These are phyloP conservation scores for Eulemur rufifrons DNA, from an alignment of 2,113 vertebrate genomes.

Conservation along the genomic window DNA sequence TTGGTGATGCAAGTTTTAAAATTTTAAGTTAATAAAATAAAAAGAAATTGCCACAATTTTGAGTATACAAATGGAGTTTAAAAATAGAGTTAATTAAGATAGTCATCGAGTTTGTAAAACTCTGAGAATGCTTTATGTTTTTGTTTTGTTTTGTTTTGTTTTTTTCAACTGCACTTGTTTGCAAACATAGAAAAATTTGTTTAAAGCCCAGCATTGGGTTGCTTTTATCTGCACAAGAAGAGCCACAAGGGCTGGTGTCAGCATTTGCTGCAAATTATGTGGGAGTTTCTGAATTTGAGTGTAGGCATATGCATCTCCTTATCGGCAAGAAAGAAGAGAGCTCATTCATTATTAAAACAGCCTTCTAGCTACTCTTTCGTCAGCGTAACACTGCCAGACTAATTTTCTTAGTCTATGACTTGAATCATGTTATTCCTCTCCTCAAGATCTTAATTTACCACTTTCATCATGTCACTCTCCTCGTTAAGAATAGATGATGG, in stretches of 20 bases:
- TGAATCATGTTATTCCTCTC: not conserved
- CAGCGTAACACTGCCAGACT: not conserved
- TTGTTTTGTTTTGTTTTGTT: not conserved
- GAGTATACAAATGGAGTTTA: not conserved
- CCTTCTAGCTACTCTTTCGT: not conserved
- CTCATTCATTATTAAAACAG: conserved; percentile 64
- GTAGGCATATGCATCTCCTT: not conserved
- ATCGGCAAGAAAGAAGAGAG: not conserved
- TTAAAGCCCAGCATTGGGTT: conserved; percentile 38
- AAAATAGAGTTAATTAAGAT: not conserved
- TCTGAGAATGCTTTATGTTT: not conserved
- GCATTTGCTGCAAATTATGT: conserved; percentile 22
- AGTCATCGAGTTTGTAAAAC: not conserved
- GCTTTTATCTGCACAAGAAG: conserved; percentile 28
- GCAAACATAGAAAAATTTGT: conserved; percentile 44
- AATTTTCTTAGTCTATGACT: conserved; percentile 29
- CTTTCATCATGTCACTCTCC: not conserved
- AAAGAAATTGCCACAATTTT: conserved; percentile 2
- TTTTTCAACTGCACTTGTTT: conserved; percentile 29
- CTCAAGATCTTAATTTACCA: not conserved
- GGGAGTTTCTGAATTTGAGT: conserved; percentile 8
- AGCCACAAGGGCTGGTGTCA: not conserved
- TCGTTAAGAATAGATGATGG: not conserved
- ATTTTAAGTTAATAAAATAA: not conserved
- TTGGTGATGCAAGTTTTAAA: not conserved